These are phyloP conservation scores for Schrankia costaestrigalis DNA, from an alignment of 2,888 invertebrate genomes.

Conservation along the genomic window DNA sequence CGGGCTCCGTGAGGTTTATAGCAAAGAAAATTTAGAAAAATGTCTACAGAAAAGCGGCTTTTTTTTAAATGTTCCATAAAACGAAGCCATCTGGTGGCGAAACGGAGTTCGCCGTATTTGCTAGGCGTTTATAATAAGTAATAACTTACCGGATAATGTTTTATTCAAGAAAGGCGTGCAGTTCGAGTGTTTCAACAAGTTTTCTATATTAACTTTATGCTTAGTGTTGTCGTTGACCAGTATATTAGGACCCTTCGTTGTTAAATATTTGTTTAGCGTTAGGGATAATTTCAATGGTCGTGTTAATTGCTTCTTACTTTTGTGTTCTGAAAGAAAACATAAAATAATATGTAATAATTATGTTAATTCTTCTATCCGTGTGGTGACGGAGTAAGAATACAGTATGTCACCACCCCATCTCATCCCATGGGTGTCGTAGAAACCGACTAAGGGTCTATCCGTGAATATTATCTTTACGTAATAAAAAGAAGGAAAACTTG, in stretches of 20 bases:
- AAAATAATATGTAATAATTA: not conserved
- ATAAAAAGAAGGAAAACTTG: too few relatives aligned
- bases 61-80: not conserved
- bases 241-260: slow-evolving; percentile 18
- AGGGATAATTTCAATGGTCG: slow-evolving; percentile 45
- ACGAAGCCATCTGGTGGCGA: too few relatives aligned
- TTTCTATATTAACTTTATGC: slow-evolving; percentile 55
- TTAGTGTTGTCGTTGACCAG: slow-evolving; percentile 51
- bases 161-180: slow-evolving; percentile 67
- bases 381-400: too few relatives aligned
- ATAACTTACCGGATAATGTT: slow-evolving; percentile 30
- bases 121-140: too few relatives aligned
- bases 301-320: slow-evolving; percentile 33
- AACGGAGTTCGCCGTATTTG: too few relatives aligned
- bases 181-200: slow-evolving; percentile 61
- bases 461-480: too few relatives aligned
- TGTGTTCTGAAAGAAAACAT: slow-evolving; percentile 38
- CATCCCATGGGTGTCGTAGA: too few relatives aligned
- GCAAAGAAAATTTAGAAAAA: too few relatives aligned
- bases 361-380: not conserved
- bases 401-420: too few relatives aligned
- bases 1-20: too few relatives aligned
- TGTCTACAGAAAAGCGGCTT: not conserved
- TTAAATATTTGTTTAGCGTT: too few relatives aligned
- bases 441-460: too few relatives aligned